Evolutionary conservation across 1,140 invertebrate species (phyloP), one percentile per base, ranked within the genome.

Genomic region (Limonius californicus): DNA sequence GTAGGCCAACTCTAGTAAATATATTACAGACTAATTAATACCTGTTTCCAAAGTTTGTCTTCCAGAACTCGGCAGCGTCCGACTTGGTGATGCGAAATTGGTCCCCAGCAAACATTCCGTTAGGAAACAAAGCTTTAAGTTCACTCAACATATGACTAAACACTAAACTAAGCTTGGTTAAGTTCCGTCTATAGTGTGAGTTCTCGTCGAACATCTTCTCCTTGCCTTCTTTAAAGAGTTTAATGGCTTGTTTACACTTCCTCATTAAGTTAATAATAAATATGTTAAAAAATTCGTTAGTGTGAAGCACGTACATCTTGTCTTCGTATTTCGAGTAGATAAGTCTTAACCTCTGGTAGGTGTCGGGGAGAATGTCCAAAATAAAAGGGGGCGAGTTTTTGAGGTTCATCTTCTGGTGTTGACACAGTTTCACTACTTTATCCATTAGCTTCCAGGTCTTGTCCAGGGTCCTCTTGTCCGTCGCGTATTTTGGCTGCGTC

Each of bases 121-220:
- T 91, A 0, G 97, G 97, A 80, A 99, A 99, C 66, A 99, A 90
- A 14, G 98, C 96, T 79, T 98, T 98, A 30, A 99, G 80, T 82
- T 99, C 98, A 76, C 94, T 96, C 61, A 99, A 83, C 96, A 99
- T 99, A 84, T 99, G 98, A 77, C 96, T 99, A 82, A 99, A 99
- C 53, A 99, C 96, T 65, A 99, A 85, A 79, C 96, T 98, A 27
- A 99, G 85, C 84, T 99, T 99, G 16, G 95, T 99, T 67, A 99
- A 80, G 80, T 98, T 98, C 65, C 96, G 83, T 65, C 98, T 83
- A 73, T 94, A 98, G 72, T 95, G 91, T 0, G 95, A 98, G 62
- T 90, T 90, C 78, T 99, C 97, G 73, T 99, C 96, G 79, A 97
- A 99, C 92, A 99, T 98, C 78, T 96, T 95, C 71, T 99, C 93